Evolutionary conservation across 1,140 invertebrate genomes (phyloP), one percentile per base, ranked within the genome.

Genomic region (Drosophila persimilis): DNA sequence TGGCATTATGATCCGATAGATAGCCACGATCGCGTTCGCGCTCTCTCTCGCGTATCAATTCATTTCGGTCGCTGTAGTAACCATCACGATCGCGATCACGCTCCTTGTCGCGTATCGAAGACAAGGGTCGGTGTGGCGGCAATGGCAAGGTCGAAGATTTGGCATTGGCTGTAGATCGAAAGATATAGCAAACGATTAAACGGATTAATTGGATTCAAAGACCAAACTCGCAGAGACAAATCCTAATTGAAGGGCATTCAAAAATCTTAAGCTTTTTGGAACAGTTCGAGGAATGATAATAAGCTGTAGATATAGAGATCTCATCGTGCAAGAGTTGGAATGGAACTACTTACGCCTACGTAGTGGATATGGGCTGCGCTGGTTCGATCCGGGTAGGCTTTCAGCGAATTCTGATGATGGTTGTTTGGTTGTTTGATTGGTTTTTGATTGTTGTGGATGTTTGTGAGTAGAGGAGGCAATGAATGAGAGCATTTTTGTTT

Each of bases 21-120:
- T 97, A 97, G 57, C 96, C 96, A 50, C 96, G 93, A 90, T 96
- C 95, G 44, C 95, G 92, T 65, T 96, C 95, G 47, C 94, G 91
- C 56, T 94, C 93, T 39, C 92, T 74, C 71, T 94, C 93, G 51
- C 96, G 92, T 76, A 95, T 94, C 55, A 96, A 93, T 91, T 97
- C 96, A 86, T 97, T 96, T 72, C 96, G 94, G 92, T 97, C 96
- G 79, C 96, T 94, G 91, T 97, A 97, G 89, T 97, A 97, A 39
- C 96, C 96, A 80, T 94, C 94, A 62, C 94, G 92, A 89, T 93
- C 90, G 92, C 93, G 80, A 91, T 93, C 90, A 91, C 93, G 89
- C 17, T 89, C 84, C 69, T 89, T 89, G 55, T 90, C 89, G 24
- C 89, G 72, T 55, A 90, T 73, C 15, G 84, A 80, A 7, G 90